Evolutionary conservation across 2,113 vertebrate species (phyloP), one percentile per base, ranked within the genome.

Genomic region (rat (Rattus norvegicus)): DNA sequence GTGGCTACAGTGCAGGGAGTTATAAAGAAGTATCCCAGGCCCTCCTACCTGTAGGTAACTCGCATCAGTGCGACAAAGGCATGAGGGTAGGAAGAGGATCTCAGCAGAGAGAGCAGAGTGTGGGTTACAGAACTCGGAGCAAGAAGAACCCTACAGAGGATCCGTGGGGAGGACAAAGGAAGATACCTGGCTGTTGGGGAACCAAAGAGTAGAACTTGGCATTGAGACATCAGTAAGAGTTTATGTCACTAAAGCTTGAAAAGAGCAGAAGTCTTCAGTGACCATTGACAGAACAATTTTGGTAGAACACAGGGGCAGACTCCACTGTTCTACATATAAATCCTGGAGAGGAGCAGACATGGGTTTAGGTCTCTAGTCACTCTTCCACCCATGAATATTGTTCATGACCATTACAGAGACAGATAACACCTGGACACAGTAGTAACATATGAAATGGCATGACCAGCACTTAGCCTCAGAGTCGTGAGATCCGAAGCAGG

Each of bases 401-500:
- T 79, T 83, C 70, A 83, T 61, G 72, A 24, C 30, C 54, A 56
- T 92, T 76, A 76, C 43, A 81, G 19, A 92, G 43, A 91, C 7
- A 28, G 94, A 63, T 54, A 92, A 76, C 0, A 61, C 56, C n/a
- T 59, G 43, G 79, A 92, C 88, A 83, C 3, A 77, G 52, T 73
- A 39, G 26, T 28, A 91, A 83, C 54, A 39, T 72, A 72, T 93
- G 91, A 94, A 79, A 89, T 91, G 30, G 84, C 89, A 89, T 70
- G 20, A 10, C 19, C 39, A 85, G 61, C 26, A 54, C 56, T 94
- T 84, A 54, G 84, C 75, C 92, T 88, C 52, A 84, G 92, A 93
- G 79, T 83, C 47, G 81, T 69, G 72, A 91, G 56, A 88, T 24
- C 33, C 36, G 95, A 49, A 95, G 4, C 73, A 80, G 36, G n/a